Evolutionary conservation across 2,797 vertebrate species (phyloP).

Genomic region (Lepus oiostolus): DNA sequence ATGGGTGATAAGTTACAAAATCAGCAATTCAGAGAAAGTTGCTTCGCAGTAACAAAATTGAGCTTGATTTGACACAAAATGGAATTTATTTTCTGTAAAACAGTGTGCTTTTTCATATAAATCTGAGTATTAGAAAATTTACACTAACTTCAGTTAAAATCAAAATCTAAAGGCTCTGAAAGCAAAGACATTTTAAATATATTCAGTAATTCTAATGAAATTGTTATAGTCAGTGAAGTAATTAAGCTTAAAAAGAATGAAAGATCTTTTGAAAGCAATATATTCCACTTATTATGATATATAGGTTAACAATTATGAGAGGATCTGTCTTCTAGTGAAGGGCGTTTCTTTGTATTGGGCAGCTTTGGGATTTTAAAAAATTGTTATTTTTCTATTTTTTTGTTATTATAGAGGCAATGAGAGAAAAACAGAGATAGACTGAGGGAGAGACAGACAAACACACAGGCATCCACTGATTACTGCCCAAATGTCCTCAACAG

Average conservation of each 20-base stretch:
- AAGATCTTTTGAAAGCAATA: not conserved
- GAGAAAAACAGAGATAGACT: no score
- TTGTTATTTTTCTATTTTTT: no score
- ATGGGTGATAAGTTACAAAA: slow-evolving; percentile 58
- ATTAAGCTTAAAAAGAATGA: not conserved
- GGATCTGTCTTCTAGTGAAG: not conserved
- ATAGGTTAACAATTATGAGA: not conserved
- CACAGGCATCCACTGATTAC: no score
- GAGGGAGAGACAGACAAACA: no score
- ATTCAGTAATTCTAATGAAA: slow-evolving; percentile 5
- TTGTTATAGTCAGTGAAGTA: not conserved
- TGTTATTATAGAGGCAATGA: no score
- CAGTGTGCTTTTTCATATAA: not conserved
- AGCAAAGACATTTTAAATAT: slow-evolving; percentile 1
- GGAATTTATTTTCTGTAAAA: slow-evolving; percentile 48
- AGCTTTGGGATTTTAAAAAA: not conserved
- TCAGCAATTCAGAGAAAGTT: slow-evolving; percentile 62
- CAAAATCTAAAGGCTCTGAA: not conserved
- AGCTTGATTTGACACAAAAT: slow-evolving; percentile 48
- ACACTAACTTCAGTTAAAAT: slow-evolving; percentile 38
- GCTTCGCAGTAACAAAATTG: slow-evolving; percentile 50
- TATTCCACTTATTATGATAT: slow-evolving; percentile 20
- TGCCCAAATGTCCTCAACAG: no score
- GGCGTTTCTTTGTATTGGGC: slow-evolving; percentile 25
- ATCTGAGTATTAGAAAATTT: slow-evolving; percentile 30